A percentile compares a stretch with the other conserved stretches of the same genome.
These are phyloP conservation scores for Drosophila neocordata DNA, from an alignment of 1,140 invertebrate species.

Conservation along the genomic window DNA sequence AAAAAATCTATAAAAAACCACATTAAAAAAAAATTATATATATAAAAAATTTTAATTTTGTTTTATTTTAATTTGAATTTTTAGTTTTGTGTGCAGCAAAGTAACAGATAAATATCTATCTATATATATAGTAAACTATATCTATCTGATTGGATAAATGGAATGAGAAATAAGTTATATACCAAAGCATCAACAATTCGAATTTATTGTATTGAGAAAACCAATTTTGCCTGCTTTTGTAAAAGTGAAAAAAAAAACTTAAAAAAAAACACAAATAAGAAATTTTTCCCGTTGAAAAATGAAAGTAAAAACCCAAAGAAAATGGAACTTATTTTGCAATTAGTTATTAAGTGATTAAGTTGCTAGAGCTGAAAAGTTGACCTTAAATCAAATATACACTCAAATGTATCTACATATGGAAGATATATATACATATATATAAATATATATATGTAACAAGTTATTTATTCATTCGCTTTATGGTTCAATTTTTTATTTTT, in stretches of 20 bases:
- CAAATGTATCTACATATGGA: slow-evolving; percentile 14
- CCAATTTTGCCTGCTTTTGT: slow-evolving; percentile 72
- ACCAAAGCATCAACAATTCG: slow-evolving; percentile 67
- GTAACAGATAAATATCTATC: background rate
- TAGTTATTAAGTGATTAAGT: slow-evolving; percentile 59
- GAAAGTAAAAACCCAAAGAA: background rate
- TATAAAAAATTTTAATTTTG: slow-evolving; percentile 54
- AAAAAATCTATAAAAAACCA: slow-evolving; percentile 52
- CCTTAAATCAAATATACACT: slow-evolving; percentile 65
- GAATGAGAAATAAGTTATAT: slow-evolving; percentile 3
- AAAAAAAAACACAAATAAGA: no score
- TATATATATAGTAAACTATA: no score
- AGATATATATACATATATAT: slow-evolving; percentile 26
- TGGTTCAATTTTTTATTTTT: slow-evolving; percentile 45
- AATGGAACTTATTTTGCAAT: slow-evolving; percentile 12
- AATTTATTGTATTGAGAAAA: slow-evolving; percentile 73
- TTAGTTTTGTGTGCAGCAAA: background rate
- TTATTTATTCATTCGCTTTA: slow-evolving; percentile 52
- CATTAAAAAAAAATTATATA: slow-evolving; percentile 38
- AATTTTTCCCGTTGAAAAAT: no score
- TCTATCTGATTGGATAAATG: background rate
- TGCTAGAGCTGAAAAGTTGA: slow-evolving; percentile 65
- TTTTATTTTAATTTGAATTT: slow-evolving; percentile 47
- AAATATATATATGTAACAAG: slow-evolving; percentile 18
- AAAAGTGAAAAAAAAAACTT: slow-evolving; percentile 38